Conservation (phyloP, 2,797 vertebrate species). For the Enteromius thamalakanensis region DNA sequence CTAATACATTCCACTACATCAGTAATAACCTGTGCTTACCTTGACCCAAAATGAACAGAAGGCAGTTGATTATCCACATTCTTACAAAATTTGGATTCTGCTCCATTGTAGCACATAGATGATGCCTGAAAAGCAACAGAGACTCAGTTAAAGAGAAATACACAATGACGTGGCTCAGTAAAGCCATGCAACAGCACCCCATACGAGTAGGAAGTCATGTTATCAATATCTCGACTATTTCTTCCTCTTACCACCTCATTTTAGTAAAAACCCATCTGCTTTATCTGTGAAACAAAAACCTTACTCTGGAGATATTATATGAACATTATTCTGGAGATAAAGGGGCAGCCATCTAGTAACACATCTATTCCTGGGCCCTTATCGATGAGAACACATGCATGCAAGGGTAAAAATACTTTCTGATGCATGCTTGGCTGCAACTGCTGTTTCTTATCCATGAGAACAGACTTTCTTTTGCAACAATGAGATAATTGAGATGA, state of each 20-base stretch:
- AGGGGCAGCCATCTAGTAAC: not conserved
- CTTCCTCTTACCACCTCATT: not conserved
- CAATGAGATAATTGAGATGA: not conserved
- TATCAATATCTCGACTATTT: not conserved
- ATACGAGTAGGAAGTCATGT: not conserved
- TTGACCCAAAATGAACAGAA: conserved; percentile 28
- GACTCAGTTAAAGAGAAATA: not conserved
- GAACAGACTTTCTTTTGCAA: not conserved
- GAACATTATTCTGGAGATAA: conserved; percentile 1
- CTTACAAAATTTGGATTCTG: conserved; percentile 12
- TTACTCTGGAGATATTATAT: too few species aligned
- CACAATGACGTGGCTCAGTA: not conserved
- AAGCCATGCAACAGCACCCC: not conserved
- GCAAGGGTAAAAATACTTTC: conserved; percentile 41
- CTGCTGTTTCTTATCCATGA: conserved; percentile 12
- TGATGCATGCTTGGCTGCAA: conserved; percentile 10
- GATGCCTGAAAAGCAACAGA: conserved; percentile 25
- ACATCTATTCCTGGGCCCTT: conserved; percentile 41
- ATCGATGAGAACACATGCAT: conserved; percentile 43
- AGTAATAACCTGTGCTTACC: conserved; percentile 46
- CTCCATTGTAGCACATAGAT: conserved; percentile 44
- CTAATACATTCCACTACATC: not conserved
- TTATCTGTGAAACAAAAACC: not conserved
- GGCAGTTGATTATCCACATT: conserved; percentile 29
- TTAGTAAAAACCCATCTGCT: not conserved